Conservation (phyloP, 2,113 vertebrate species). For the Cranoglanis bouderius region DNA sequence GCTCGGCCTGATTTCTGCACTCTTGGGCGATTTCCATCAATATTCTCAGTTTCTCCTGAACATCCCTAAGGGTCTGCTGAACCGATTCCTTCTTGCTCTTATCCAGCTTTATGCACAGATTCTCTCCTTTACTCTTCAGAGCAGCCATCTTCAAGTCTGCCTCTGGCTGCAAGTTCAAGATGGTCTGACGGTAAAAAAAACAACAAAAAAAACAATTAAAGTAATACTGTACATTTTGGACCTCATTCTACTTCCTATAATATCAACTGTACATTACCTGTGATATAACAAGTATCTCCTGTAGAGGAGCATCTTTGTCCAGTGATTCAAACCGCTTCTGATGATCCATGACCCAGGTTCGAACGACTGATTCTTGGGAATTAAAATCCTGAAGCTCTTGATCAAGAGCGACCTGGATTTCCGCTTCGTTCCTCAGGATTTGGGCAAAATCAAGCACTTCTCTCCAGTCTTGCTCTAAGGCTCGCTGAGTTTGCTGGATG, state of each 20-base stretch:
- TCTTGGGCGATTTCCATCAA: slow-evolving; percentile 57
- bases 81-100: slow-evolving; percentile 45
- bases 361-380: slow-evolving; percentile 33
- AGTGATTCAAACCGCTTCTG: slow-evolving; percentile 37
- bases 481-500: slow-evolving; percentile 48
- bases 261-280: slow-evolving; percentile 48
- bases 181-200: slow-evolving; percentile 50
- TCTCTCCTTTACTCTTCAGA: slow-evolving; percentile 59
- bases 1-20: slow-evolving; percentile 58
- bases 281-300: slow-evolving; percentile 43
- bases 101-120: slow-evolving; percentile 58
- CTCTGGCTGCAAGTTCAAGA: slow-evolving; percentile 66
- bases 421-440: slow-evolving; percentile 42
- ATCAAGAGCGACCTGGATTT: slow-evolving; percentile 52
- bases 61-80: slow-evolving; percentile 41
- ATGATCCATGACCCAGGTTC: slow-evolving; percentile 54
- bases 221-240: not conserved
- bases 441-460: slow-evolving; percentile 47
- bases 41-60: slow-evolving; percentile 62
- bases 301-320: slow-evolving; percentile 21
- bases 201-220: not conserved
- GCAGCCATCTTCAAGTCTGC: slow-evolving; percentile 64
- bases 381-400: slow-evolving; percentile 51
- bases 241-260: too few relatives aligned
- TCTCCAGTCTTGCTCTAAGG: slow-evolving; percentile 57